phyloP scores from a whole-genome alignment of 2,113 vertebrate genomes.

The Caracal caracal region DNA sequence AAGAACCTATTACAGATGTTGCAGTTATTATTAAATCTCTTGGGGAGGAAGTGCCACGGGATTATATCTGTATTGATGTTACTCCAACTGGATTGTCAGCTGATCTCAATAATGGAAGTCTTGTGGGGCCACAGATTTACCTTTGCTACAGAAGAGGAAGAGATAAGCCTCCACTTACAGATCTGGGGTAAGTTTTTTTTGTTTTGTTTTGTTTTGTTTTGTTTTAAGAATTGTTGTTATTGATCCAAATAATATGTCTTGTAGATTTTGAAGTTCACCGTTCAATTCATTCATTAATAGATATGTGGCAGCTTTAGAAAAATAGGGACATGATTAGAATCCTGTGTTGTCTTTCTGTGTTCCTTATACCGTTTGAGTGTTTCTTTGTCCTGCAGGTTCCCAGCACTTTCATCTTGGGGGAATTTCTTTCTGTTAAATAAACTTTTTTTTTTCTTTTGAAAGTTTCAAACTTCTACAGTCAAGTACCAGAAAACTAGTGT shows the following conservation, averaged over 20 bases:
- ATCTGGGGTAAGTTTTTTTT: constrained; percentile 93
- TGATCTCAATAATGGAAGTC: constrained; percentile 97
- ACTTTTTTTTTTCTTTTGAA: no score
- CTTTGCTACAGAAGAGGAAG: constrained; percentile 96
- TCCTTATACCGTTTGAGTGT: not conserved
- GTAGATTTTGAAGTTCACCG: constrained; percentile 50
- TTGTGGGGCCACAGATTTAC: constrained; percentile 96
- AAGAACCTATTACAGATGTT: constrained; percentile 97
- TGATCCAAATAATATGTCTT: constrained; percentile 21
- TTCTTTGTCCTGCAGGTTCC: not conserved
- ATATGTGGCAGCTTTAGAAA: constrained; percentile 2
- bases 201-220: not conserved
- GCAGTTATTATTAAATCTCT: constrained; percentile 95
- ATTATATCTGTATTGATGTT: constrained; percentile 93
- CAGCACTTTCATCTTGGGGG: not conserved
- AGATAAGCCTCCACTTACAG: constrained; percentile 98
- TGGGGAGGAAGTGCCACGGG: constrained; percentile 95
- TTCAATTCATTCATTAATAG: constrained; percentile 24
- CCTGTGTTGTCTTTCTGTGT: not conserved
- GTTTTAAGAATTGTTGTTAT: not conserved
- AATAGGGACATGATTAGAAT: not conserved
- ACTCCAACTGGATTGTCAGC: constrained; percentile 96
- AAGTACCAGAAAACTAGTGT: constrained; percentile 13
- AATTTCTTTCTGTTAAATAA: not conserved
- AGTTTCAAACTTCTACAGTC: not conserved